These are phyloP conservation scores for Cheilinus undulatus DNA, from an alignment of 2,113 vertebrate genomes.

Conservation along the genomic window DNA sequence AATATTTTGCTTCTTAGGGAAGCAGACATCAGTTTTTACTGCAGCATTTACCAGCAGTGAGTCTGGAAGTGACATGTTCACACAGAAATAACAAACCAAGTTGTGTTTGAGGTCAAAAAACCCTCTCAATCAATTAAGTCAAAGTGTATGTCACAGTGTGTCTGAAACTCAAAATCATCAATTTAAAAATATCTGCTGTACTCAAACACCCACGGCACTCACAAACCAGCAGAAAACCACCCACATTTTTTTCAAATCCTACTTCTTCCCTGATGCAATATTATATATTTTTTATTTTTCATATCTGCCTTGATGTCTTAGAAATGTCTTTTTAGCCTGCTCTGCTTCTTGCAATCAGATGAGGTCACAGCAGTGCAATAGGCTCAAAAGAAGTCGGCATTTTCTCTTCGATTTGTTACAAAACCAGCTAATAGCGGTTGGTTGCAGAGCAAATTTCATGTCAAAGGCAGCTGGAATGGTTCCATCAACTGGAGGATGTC, in stretches of 20 bases:
- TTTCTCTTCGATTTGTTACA: conserved; percentile 75
- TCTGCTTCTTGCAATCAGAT: conserved; percentile 68
- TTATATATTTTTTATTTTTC: conserved; percentile 34
- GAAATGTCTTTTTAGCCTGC: conserved; percentile 69
- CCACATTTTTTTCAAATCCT: conserved; percentile 32
- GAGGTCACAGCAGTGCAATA: conserved; percentile 73
- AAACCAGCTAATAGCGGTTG: conserved; percentile 74
- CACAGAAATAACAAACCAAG: neutral
- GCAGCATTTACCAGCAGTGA: neutral
- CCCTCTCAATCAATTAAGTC: conserved; percentile 17
- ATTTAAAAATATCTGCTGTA: conserved; percentile 44
- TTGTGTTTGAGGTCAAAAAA: conserved; percentile 7
- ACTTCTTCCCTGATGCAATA: conserved; percentile 27
- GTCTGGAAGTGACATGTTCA: neutral
- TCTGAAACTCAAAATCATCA: conserved; percentile 22
- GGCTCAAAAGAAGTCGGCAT: conserved; percentile 64
- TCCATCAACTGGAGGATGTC: conserved; percentile 81
- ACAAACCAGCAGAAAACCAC: conserved; percentile 18
- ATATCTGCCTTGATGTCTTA: conserved; percentile 56
- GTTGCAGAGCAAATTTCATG: conserved; percentile 77
- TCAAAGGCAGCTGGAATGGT: conserved; percentile 80
- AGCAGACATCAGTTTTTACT: neutral
- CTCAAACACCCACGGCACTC: conserved; percentile 41
- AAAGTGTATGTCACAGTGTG: conserved; percentile 10
- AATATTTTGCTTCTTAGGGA: neutral